Conservation (phyloP, 1,140 invertebrate genomes). For the Drosophila mauritiana region DNA sequence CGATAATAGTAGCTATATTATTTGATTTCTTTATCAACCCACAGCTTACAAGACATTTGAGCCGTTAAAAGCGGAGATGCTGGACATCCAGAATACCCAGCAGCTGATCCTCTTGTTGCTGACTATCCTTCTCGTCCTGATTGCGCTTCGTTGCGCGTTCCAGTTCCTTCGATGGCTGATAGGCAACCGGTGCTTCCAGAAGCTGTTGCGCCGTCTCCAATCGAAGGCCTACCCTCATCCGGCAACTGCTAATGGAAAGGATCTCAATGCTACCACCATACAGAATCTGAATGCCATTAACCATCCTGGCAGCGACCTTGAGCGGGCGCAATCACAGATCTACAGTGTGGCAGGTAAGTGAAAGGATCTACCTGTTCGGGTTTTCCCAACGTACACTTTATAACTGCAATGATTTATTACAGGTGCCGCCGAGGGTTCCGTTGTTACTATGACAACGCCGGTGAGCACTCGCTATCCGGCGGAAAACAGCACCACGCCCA, state of each 20-base stretch:
- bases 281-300: slow-evolving; percentile 76
- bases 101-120: slow-evolving; percentile 64
- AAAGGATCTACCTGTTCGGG: slow-evolving; percentile 40
- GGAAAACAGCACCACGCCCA: slow-evolving; percentile 78
- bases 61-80: slow-evolving; percentile 64
- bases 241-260: slow-evolving; percentile 64
- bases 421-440: slow-evolving; percentile 77
- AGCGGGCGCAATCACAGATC: slow-evolving; percentile 76
- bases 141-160: slow-evolving; percentile 48
- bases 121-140: slow-evolving; percentile 54
- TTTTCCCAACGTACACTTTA: neutral
- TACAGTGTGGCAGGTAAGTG: slow-evolving; percentile 79
- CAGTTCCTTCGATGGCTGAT: slow-evolving; percentile 61
- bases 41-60: slow-evolving; percentile 64
- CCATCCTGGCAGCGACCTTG: slow-evolving; percentile 65
- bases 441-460: slow-evolving; percentile 76
- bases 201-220: slow-evolving; percentile 36
- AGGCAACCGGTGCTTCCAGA: slow-evolving; percentile 42
- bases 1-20: too few species aligned
- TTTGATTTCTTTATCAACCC: neutral
- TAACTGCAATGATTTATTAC: slow-evolving; percentile 21
- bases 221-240: slow-evolving; percentile 44
- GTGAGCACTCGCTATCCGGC: slow-evolving; percentile 81
- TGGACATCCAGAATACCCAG: slow-evolving; percentile 58
- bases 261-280: slow-evolving; percentile 76